Percentiles rank a stretch among this genome's conserved stretches.
These are phyloP conservation scores for Hemitrygon akajei DNA, from an alignment of 2,797 vertebrate species.

Conservation along the genomic window DNA sequence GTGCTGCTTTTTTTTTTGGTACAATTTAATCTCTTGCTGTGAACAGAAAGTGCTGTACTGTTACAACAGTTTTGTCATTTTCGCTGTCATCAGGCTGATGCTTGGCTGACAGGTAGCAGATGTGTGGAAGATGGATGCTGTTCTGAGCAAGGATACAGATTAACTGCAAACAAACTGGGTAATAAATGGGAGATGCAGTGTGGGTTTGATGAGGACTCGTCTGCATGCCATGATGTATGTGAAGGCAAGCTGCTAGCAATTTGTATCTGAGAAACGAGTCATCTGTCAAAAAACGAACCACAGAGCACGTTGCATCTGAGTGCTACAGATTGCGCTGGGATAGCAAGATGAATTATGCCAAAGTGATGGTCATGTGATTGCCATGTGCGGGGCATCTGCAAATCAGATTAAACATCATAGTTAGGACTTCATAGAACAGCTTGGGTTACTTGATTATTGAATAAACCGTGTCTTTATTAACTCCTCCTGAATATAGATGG, in stretches of 20 bases:
- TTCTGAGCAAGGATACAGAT: constrained; percentile 86
- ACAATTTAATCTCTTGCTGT: constrained; percentile 51
- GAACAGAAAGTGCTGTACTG: constrained; percentile 45
- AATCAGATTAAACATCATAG: constrained; percentile 15
- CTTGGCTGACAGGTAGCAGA: constrained; percentile 61
- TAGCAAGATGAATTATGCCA: constrained; percentile 35
- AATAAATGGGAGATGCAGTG: constrained; percentile 84
- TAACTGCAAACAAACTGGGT: constrained; percentile 91
- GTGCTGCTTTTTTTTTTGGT: constrained; percentile 10
- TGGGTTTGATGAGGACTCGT: constrained; percentile 71
- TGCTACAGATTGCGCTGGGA: constrained; percentile 23
- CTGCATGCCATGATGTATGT: constrained; percentile 79
- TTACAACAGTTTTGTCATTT: constrained; percentile 66
- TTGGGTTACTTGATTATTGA: neutral
- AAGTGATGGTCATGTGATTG: constrained; percentile 25
- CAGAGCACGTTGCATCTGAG: neutral
- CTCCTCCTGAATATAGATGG: neutral
- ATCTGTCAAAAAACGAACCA: constrained; percentile 60
- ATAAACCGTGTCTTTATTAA: neutral
- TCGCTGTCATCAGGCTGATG: constrained; percentile 56
- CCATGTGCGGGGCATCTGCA: constrained; percentile 18
- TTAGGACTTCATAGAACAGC: neutral
- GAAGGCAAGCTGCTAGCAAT: constrained; percentile 72
- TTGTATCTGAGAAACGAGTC: constrained; percentile 87
- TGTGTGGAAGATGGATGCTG: constrained; percentile 84